Base-by-base conservation (phyloP, 2,888 invertebrate species). In the Nomada goodeniana region DNA sequence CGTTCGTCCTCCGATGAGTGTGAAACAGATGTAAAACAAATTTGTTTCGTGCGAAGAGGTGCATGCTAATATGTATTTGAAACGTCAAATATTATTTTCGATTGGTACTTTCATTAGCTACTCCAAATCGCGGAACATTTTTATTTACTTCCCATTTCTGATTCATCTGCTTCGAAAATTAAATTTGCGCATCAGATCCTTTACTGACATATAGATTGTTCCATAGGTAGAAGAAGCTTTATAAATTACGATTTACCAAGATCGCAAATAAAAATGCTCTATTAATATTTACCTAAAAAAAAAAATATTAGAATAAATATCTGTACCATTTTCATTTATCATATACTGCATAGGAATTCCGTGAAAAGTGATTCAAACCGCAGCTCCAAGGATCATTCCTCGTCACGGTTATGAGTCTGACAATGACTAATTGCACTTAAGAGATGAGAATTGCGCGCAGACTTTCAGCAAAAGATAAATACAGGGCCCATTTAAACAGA, bases 331-430 rank as follows among this genome's bases (percentile, higher is more conserved):
- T 23, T 15, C 1, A 2, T 23, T 47, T 10, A 53, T 9, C n/a
- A 36, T 18, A 36, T 36, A 29, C 52, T 5, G 42, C 20, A 11
- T 36, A 18, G 18, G 44, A 68, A 57, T 63, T 69, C 63, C 20
- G 2, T 26, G 68, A 64, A 68, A 63, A 50, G 11, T 52, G 57
- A 55, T 71, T 75, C 47, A 20, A 60, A 26, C 1, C 57, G 10
- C n/a, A 4, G 7, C 50, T 65, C 20, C 50, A 52, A 75, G 81
- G 55, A 70, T n/a, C 13, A 18, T 11, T n/a, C 13, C 2, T 44
- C 81, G 81, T 82, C 74, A 80, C 50, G 69, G 44, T 70, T 74
- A 11, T 20, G 53, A 82, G 44, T 23, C 60, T n/a, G 65, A 47
- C 55, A 75, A 80, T 70, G 74, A 82, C 50, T 75, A 70, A 80